phyloP scores from a whole-genome alignment of 2,797 vertebrate genomes.

The Botia kubotai region DNA sequence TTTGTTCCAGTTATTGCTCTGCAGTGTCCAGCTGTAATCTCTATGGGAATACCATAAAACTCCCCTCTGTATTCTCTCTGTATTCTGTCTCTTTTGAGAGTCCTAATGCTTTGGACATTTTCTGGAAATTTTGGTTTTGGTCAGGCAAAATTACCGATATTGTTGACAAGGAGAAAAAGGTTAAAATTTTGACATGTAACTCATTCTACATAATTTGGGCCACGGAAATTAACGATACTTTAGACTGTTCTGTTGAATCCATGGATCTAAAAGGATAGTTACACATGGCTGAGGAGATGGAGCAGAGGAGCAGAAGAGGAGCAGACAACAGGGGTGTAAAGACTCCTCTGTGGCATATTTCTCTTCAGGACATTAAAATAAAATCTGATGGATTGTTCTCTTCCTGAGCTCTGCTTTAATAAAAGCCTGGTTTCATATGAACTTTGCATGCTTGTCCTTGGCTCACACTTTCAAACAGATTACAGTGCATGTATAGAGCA shows the following conservation, averaged over 20 bases:
- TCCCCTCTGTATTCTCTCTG: slow-evolving; percentile 9
- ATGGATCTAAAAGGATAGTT: slow-evolving; percentile 41
- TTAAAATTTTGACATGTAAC: not conserved
- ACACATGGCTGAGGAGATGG: slow-evolving; percentile 40
- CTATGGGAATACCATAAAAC: slow-evolving; percentile 48
- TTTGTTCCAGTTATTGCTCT: slow-evolving; percentile 56
- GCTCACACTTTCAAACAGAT: not conserved
- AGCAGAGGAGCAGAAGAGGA: not conserved
- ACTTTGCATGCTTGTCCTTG: not conserved
- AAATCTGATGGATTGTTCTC: slow-evolving; percentile 5
- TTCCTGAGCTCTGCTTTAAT: slow-evolving; percentile 3
- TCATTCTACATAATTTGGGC: not conserved
- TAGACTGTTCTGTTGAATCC: not conserved
- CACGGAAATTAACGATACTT: not conserved
- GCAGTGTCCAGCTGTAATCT: slow-evolving; percentile 45
- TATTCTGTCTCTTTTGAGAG: not conserved
- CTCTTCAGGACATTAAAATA: slow-evolving; percentile 41
- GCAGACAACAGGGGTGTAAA: slow-evolving; percentile 25
- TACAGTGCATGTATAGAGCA: not conserved
- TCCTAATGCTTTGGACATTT: not conserved
- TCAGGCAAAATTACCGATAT: not conserved
- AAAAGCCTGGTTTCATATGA: not conserved
- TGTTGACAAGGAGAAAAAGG: not conserved
- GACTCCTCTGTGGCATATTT: slow-evolving; percentile 16
- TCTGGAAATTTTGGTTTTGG: not conserved